These are phyloP conservation scores for Halcyon smyrnensis DNA, from an alignment of 2,797 vertebrate species.

Conservation along the genomic window DNA sequence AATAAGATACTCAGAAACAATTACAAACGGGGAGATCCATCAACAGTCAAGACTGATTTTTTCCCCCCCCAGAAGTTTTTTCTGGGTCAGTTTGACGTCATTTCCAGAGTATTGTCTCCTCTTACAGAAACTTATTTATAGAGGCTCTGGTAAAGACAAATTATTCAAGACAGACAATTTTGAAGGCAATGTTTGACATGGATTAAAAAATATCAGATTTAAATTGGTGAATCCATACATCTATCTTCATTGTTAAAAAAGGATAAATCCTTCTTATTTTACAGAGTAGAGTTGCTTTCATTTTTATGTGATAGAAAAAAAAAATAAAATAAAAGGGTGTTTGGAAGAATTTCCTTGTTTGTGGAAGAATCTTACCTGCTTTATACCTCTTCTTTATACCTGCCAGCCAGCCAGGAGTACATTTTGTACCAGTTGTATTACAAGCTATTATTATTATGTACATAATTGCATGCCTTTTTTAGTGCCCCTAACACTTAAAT, in stretches of 20 bases:
- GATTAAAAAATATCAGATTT: not conserved
- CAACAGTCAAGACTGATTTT: not conserved
- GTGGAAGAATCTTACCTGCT: not conserved
- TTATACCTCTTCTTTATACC: not conserved
- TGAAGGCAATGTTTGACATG: not conserved
- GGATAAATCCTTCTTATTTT: not conserved
- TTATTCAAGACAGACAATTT: not conserved
- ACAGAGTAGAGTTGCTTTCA: not conserved
- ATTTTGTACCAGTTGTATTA: not conserved
- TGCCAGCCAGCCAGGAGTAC: not conserved
- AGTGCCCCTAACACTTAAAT: not conserved
- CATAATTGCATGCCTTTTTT: not conserved
- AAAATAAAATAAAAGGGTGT: too few relatives aligned
- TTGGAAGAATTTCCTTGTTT: not conserved
- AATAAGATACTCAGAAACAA: conserved; percentile 24
- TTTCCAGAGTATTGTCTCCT: not conserved
- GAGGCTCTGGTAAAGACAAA: not conserved
- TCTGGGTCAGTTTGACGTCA: not conserved
- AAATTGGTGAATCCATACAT: not conserved
- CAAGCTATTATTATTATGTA: not conserved
- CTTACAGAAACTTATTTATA: not conserved
- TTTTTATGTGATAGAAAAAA: not conserved
- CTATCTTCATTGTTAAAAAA: not conserved
- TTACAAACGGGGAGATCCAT: conserved; percentile 29
- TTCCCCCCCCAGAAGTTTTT: not conserved